These are phyloP conservation scores for Carettochelys insculpta DNA, from an alignment of 2,113 vertebrate species.

Conservation along the genomic window DNA sequence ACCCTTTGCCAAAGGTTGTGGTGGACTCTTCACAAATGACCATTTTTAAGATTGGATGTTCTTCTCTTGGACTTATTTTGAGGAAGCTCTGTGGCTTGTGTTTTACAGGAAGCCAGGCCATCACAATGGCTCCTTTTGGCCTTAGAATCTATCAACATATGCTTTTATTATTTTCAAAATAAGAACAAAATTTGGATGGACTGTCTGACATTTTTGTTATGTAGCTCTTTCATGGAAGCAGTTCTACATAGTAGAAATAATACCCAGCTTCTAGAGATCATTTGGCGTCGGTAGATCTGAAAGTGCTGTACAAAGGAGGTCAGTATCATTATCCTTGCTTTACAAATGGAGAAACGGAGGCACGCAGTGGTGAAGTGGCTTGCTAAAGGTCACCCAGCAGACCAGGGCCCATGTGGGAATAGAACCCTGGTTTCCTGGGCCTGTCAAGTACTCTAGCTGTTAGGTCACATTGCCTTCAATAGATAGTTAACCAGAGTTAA, in stretches of 20 bases:
- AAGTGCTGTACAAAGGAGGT: background rate
- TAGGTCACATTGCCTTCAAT: background rate
- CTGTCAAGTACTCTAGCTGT: background rate
- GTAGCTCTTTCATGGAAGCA: background rate
- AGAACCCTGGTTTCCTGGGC: background rate
- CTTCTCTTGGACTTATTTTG: too few species aligned
- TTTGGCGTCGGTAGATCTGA: background rate
- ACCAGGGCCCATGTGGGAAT: background rate
- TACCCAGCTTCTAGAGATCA: background rate
- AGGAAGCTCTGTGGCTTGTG: too few species aligned
- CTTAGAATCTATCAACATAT: too few species aligned
- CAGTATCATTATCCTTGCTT: background rate
- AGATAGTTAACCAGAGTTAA: background rate
- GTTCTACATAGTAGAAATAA: background rate
- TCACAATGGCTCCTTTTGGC: too few species aligned
- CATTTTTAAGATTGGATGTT: too few species aligned
- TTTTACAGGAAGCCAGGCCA: too few species aligned
- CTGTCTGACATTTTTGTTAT: too few species aligned
- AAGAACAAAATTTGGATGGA: too few species aligned
- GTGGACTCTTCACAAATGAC: too few species aligned
- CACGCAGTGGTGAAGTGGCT: background rate
- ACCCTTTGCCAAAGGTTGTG: too few species aligned
- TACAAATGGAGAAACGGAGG: background rate
- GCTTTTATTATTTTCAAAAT: too few species aligned
- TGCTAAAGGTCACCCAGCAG: background rate